A percentile compares a stretch with the other conserved stretches of the same genome.
These are phyloP conservation scores for Centruroides vittatus DNA, from an alignment of 1,140 invertebrate genomes.

Conservation along the genomic window DNA sequence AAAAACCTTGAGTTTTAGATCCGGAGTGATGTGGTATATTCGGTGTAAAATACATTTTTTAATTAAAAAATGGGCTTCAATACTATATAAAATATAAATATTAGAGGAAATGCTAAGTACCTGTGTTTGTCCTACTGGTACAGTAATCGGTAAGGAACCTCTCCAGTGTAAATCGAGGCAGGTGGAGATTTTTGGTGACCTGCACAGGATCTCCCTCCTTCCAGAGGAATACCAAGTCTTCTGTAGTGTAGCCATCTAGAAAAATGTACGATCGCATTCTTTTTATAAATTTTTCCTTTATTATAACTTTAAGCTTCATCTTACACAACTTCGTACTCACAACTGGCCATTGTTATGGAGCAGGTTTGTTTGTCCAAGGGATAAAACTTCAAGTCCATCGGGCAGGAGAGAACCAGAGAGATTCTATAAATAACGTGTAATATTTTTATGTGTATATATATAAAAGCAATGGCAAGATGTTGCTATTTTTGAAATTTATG, in stretches of 20 bases:
- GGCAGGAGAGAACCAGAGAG: conserved; percentile 32
- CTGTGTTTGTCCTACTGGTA: conserved; percentile 34
- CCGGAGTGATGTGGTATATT: too few species aligned
- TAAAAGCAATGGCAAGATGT: too few species aligned
- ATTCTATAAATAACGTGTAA: conserved; percentile 22
- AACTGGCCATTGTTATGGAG: conserved; percentile 33
- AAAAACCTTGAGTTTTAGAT: too few species aligned
- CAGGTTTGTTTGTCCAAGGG: conserved; percentile 35
- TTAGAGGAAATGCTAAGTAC: conserved; percentile 25
- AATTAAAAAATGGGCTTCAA: too few species aligned
- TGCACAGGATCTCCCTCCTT: conserved; percentile 88
- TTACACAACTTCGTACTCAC: conserved; percentile 25
- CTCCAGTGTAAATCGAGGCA: conserved; percentile 31
- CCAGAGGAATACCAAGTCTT: conserved; percentile 86
- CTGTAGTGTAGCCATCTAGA: conserved; percentile 80
- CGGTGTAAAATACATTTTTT: too few species aligned
- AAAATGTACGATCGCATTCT: not conserved
- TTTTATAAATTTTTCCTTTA: not conserved
- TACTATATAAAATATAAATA: conserved; percentile 12
- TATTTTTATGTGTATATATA: not conserved
- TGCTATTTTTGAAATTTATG: conserved; percentile 4
- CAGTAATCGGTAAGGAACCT: conserved; percentile 32
- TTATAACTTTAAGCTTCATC: not conserved
- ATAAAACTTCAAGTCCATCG: conserved; percentile 35
- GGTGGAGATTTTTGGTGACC: conserved; percentile 44